These are phyloP conservation scores for Creontiades dilutus DNA, from an alignment of 2,888 invertebrate genomes.

Conservation along the genomic window DNA sequence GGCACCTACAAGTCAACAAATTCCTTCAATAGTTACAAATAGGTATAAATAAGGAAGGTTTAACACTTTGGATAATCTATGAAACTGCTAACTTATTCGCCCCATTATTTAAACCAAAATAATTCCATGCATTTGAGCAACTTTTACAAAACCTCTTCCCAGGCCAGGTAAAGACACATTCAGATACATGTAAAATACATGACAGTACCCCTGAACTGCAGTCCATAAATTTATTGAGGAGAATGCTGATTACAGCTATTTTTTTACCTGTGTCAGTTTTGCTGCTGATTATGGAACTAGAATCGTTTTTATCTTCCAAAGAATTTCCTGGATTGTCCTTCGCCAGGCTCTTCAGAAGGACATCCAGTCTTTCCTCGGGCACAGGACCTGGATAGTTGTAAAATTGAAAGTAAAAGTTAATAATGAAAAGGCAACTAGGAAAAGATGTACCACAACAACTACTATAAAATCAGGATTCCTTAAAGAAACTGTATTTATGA, in stretches of 20 bases:
- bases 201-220: neutral
- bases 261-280: constrained; percentile 77
- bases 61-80: neutral
- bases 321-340: constrained; percentile 84
- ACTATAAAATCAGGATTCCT: too few species aligned
- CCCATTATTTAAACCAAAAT: neutral
- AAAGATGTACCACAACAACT: too few species aligned
- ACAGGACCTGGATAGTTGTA: constrained; percentile 76
- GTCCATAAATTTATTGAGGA: neutral
- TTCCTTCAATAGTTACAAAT: too few species aligned
- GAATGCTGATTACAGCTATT: neutral
- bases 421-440: neutral
- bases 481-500: too few species aligned
- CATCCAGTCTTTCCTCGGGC: constrained; percentile 84
- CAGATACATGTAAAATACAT: neutral
- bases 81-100: neutral
- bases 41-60: too few species aligned
- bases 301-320: constrained; percentile 80
- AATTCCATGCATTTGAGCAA: neutral
- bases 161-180: neutral
- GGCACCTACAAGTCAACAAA: too few species aligned
- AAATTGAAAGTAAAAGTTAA: neutral
- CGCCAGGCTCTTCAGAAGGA: constrained; percentile 87
- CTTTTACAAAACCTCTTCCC: neutral
- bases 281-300: constrained; percentile 80